Conservation (phyloP, 2,797 vertebrate species). For the Vespertilio murinus region DNA sequence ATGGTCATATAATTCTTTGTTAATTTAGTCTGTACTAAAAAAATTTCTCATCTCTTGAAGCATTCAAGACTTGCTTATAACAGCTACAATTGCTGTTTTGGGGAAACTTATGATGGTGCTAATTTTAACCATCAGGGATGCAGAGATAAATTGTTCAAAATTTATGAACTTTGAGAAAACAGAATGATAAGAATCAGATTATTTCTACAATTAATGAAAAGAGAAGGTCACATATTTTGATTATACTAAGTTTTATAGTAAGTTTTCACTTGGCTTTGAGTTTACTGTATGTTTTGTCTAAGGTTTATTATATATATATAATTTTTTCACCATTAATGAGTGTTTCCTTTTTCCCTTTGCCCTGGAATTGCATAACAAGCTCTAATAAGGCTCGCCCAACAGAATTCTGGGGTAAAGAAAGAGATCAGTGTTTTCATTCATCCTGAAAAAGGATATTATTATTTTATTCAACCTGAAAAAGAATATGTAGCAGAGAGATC, state of each 20-base stretch:
- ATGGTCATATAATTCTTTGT: neutral
- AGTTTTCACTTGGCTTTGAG: neutral
- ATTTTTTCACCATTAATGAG: neutral
- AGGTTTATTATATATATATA: neutral
- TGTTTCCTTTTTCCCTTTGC: neutral
- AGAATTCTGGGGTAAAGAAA: slow-evolving; percentile 3
- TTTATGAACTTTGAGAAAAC: neutral
- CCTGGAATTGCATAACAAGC: neutral
- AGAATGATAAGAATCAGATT: slow-evolving; percentile 3
- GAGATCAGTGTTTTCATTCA: neutral
- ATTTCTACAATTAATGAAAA: slow-evolving; percentile 20
- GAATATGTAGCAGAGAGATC: neutral
- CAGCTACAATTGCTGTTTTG: neutral
- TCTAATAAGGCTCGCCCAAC: neutral
- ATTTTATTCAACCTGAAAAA: slow-evolving; percentile 4
- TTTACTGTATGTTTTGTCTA: neutral
- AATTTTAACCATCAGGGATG: neutral
- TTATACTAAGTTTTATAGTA: neutral
- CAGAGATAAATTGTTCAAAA: neutral
- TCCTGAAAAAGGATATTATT: neutral
- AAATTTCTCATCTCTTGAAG: neutral
- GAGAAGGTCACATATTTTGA: neutral
- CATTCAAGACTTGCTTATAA: neutral
- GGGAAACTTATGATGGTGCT: neutral
- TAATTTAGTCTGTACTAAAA: neutral